A percentile compares a stretch with the other conserved stretches of the same genome.
These are phyloP conservation scores for Meleagris gallopavo DNA, from an alignment of 2,113 vertebrate genomes.

Conservation along the genomic window DNA sequence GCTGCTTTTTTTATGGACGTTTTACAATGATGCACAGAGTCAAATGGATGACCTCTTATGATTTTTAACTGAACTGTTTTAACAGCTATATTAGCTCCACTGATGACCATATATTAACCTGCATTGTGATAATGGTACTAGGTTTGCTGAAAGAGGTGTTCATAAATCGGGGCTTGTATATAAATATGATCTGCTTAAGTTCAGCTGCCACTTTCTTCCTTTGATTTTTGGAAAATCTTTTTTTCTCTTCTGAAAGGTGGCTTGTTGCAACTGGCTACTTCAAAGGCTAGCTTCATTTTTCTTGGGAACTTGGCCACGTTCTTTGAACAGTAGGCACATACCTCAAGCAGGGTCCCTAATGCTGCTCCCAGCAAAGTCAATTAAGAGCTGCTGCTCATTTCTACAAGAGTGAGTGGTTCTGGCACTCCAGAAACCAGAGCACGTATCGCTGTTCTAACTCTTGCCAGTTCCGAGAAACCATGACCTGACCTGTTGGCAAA, in stretches of 20 bases:
- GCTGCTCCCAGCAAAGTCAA: conserved; percentile 6
- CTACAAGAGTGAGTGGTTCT: conserved; percentile 43
- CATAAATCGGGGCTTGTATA: background rate
- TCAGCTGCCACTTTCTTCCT: conserved; percentile 57
- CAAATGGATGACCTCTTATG: background rate
- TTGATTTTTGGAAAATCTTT: conserved; percentile 49
- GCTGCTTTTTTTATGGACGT: background rate
- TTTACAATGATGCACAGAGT: conserved; percentile 39
- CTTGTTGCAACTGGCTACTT: conserved; percentile 53
- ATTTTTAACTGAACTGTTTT: conserved; percentile 25
- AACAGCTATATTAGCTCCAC: background rate
- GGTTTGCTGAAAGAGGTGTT: conserved; percentile 40
- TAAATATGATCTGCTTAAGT: conserved; percentile 33
- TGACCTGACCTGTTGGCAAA: conserved; percentile 29
- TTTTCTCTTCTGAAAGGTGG: conserved; percentile 40
- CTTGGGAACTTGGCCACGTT: background rate
- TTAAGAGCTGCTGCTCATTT: conserved; percentile 37
- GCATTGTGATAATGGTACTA: conserved; percentile 7
- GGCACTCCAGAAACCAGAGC: conserved; percentile 40
- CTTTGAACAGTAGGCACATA: conserved; percentile 29
- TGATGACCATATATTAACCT: conserved; percentile 1
- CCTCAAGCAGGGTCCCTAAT: conserved; percentile 14
- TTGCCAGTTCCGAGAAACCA: conserved; percentile 35
- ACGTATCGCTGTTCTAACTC: background rate
- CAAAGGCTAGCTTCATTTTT: conserved; percentile 18